Conservation (phyloP, 1,140 invertebrate species). For the Belonocnema kinseyi region DNA sequence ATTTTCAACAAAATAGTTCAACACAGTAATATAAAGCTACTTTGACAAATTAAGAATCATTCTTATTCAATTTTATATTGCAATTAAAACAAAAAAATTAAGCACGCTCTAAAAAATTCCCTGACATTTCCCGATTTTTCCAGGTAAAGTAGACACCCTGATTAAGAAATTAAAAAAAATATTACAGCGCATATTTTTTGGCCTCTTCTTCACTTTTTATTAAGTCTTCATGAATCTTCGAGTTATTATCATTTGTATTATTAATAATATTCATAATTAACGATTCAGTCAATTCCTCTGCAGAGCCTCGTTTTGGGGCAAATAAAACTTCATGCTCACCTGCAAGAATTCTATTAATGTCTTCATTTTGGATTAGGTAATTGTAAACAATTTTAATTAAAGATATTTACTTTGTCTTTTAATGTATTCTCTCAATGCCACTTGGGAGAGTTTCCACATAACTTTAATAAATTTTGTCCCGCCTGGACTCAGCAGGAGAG, state of each 20-base stretch:
- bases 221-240: conserved; percentile 37
- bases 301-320: conserved; percentile 46
- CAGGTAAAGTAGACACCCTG: too few species aligned
- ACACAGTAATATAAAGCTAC: too few species aligned
- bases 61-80: too few species aligned
- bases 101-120: too few species aligned
- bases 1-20: too few species aligned
- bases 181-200: conserved; percentile 50
- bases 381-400: too few species aligned
- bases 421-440: conserved; percentile 55
- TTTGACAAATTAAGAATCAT: too few species aligned
- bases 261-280: conserved; percentile 48
- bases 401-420: conserved; percentile 36
- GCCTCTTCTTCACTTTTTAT: conserved; percentile 43
- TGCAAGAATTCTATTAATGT: conserved; percentile 30
- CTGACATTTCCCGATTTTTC: too few species aligned
- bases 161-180: neutral
- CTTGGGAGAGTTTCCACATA: conserved; percentile 65
- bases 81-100: too few species aligned
- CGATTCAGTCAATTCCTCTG: conserved; percentile 46
- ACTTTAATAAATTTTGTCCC: conserved; percentile 62
- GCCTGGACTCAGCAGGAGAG: conserved; percentile 60
- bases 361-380: too few species aligned
- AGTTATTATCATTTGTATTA: conserved; percentile 37
- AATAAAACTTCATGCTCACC: conserved; percentile 39